A percentile compares a stretch with the other conserved stretches of the same genome.
phyloP scores from a whole-genome alignment of 2,888 invertebrate species.

The Agriotes lineatus region DNA sequence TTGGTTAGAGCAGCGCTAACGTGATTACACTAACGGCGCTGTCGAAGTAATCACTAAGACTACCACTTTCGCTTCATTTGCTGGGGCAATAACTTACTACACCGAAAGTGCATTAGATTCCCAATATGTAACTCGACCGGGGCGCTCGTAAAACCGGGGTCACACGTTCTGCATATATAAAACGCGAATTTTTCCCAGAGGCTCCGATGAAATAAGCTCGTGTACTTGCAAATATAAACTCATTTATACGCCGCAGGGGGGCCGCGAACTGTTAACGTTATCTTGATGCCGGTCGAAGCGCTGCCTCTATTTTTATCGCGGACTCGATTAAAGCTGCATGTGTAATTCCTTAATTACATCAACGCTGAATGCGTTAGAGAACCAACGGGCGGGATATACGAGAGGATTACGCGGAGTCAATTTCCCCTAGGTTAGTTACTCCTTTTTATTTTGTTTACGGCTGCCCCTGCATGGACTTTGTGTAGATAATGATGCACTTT shows the following conservation, averaged over 20 bases:
- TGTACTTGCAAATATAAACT: constrained; percentile 41
- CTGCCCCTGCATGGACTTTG: too few relatives aligned
- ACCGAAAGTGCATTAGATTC: constrained; percentile 52
- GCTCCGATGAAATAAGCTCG: constrained; percentile 40
- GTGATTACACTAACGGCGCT: constrained; percentile 52
- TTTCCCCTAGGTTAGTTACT: too few relatives aligned
- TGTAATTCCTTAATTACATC: constrained; percentile 31
- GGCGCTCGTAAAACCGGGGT: constrained; percentile 44
- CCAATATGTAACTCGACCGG: constrained; percentile 45
- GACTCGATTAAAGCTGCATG: constrained; percentile 20
- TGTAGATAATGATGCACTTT: too few relatives aligned
- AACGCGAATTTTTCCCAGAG: constrained; percentile 46
- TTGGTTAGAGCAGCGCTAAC: constrained; percentile 51
- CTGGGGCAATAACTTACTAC: constrained; percentile 49
- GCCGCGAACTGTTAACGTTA: constrained; percentile 28
- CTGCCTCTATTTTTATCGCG: constrained; percentile 21
- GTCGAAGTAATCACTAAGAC: constrained; percentile 51
- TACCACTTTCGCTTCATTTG: constrained; percentile 53
- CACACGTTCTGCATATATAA: constrained; percentile 47
- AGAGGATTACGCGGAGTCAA: constrained; percentile 10
- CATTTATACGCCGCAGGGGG: constrained; percentile 37
- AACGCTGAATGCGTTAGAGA: constrained; percentile 21
- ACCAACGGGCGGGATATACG: neutral
- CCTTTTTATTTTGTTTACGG: too few relatives aligned
- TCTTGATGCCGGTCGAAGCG: constrained; percentile 16